Evolutionary conservation across 2,888 invertebrate species (phyloP), one percentile per base, ranked within the genome.

Genomic region (Laothoe populi): DNA sequence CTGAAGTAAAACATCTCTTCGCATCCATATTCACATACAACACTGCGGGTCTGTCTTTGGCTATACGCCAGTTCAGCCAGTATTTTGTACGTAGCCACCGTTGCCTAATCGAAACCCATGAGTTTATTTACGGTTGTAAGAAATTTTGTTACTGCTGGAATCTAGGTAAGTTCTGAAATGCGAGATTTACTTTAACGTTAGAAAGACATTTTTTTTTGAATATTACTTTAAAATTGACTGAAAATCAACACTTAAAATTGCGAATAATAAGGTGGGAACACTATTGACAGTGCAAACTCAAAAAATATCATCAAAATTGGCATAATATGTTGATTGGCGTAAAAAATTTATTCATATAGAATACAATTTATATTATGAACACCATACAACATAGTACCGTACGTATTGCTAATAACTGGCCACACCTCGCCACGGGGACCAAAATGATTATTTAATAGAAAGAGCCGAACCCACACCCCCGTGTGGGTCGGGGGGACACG

Each of bases 361-460:
- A 5, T 31, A 31, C 31, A 31, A 31, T 8, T 8, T 44, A 19
- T 19, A 19, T n/a, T n/a, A n/a, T 10, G 8, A 7, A 44, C 19
- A 44, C 1, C 19, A 13, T 11, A 44, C 44, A 19, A 19, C 31
- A 4, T 4, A 31, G 19, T 13, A 35, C 16, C 31, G 11, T 85
- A 31, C 77, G 78, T 70, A 73, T 73, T 81, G 80, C 82, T 85
- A 84, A 83, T 83, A 84, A 80, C 76, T 75, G 80, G 78, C 38
- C 81, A 78, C 83, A 83, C 82, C 82, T 83, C 78, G 70, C 78
- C 75, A 75, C 81, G 81, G 77, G 79, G 78, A 78, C 71, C 83
- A 78, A 83, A 87, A 88, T 89, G 85, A 88, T 88, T 88, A 88
- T 88, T 88, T 88, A 88, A 88, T 88, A 87, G 86, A 84, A 83